Conservation (phyloP, 2,797 vertebrate species). For the Gallinago nigripennis region DNA sequence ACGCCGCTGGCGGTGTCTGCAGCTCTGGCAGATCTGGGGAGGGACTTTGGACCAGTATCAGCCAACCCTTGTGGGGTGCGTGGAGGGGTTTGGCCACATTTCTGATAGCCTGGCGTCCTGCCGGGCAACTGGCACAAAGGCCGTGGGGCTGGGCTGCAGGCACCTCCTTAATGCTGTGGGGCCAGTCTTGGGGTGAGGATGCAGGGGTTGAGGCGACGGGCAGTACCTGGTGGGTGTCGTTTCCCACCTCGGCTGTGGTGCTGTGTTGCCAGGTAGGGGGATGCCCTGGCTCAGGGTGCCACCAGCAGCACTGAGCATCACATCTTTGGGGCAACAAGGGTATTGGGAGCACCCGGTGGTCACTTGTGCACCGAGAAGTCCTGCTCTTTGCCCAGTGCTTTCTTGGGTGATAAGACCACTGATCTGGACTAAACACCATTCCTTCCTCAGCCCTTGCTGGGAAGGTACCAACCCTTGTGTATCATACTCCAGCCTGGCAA, state of each 20-base stretch:
- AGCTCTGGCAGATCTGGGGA: neutral
- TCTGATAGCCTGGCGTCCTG: neutral
- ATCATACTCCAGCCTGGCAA: neutral
- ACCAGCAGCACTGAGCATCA: rapidly evolving
- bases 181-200: neutral
- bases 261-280: neutral
- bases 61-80: neutral
- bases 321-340: rapidly evolving
- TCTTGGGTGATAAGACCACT: neutral
- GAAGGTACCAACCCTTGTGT: neutral
- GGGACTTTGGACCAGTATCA: slow-evolving; percentile 34
- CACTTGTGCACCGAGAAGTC: rapidly evolving
- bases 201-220: neutral
- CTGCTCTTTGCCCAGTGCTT: neutral
- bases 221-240: neutral
- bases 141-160: neutral
- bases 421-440: neutral
- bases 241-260: rapidly evolving
- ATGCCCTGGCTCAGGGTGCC: neutral
- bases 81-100: neutral
- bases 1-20: rapidly evolving
- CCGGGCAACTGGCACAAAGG: neutral
- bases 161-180: neutral
- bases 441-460: neutral
- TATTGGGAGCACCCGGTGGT: neutral